phyloP scores from a whole-genome alignment of 2,888 invertebrate genomes.

The Drosophila limbata region DNA sequence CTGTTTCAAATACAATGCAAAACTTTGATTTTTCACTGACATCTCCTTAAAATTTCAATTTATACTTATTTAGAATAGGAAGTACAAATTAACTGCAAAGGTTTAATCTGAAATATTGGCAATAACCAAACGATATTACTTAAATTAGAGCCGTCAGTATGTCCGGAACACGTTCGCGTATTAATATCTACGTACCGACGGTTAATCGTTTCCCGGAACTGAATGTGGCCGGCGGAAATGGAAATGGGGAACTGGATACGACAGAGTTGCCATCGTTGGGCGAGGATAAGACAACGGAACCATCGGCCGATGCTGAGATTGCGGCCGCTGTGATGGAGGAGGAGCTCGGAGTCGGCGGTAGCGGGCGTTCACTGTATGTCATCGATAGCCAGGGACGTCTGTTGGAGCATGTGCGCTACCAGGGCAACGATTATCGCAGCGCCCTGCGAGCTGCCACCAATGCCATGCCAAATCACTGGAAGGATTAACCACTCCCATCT shows the following conservation, averaged over 20 bases:
- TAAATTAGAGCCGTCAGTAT: constrained; percentile 9
- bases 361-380: constrained; percentile 46
- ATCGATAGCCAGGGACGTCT: constrained; percentile 44
- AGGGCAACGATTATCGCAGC: constrained; percentile 58
- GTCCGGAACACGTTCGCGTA: constrained; percentile 27
- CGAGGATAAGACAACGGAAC: not conserved
- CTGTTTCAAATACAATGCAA: not conserved
- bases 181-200: constrained; percentile 50
- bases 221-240: constrained; percentile 1
- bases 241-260: constrained; percentile 8
- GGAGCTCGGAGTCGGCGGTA: constrained; percentile 20
- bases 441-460: constrained; percentile 44
- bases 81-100: not conserved
- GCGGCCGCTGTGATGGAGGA: constrained; percentile 24
- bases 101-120: not conserved
- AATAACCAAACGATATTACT: not conserved
- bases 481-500: not conserved
- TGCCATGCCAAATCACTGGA: constrained; percentile 15
- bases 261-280: not conserved
- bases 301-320: not conserved
- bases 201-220: constrained; percentile 50
- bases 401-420: constrained; percentile 58
- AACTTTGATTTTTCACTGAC: not conserved
- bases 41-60: constrained; percentile 18
- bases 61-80: not conserved